Base-by-base conservation (phyloP, 2,797 vertebrate genomes). In the Nannoperca obscura region DNA sequence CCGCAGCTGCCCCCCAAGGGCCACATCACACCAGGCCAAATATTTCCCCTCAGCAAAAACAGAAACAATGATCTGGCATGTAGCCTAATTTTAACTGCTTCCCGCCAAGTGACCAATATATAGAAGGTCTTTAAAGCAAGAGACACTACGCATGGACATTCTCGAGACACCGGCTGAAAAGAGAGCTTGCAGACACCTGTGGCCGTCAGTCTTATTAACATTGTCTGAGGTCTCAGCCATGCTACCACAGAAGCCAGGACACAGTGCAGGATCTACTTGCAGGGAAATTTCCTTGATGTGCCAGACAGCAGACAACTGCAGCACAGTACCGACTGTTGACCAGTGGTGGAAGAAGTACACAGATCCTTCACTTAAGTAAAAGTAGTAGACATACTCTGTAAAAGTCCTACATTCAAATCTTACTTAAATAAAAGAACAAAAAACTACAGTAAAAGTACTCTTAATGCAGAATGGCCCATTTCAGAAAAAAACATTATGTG, bases 31-130 rank as follows among this genome's bases (percentile, higher is more conserved):
- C 78, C 58, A 32, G 71, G 78, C 83, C 81, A 92, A 92, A 91
- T 90, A 89, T 91, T 90, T 88, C 89, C 90, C 86, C 84, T 90
- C 88, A 87, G 82, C 86, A 90, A 84, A 38, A 93, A 93, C 89
- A 88, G 90, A 89, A 93, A 95, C 93, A 94, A 93, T 93, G 90
- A 93, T 88, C 86, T 88, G 92, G 90, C 88, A 79, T 8, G 13
- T 75, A 54, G 84, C 93, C 91, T 92, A 86, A 94, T 91, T 95
- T 94, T 90, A 93, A 88, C 89, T 76, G 87, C 76, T 68, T 88
- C 88, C 86, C 88, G 47, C 84, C 81, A 78, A 84, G 91, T 71
- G 72, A 86, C 80, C 70, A 81, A 74, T 80, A 86, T 85, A 88
- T 77, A 77, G 86, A 87, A 88, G 78, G 87, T 69, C 60, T 89